phyloP scores from a whole-genome alignment of 35 echinoderm and acorn worm species.

The Holothuria glaberrima region DNA sequence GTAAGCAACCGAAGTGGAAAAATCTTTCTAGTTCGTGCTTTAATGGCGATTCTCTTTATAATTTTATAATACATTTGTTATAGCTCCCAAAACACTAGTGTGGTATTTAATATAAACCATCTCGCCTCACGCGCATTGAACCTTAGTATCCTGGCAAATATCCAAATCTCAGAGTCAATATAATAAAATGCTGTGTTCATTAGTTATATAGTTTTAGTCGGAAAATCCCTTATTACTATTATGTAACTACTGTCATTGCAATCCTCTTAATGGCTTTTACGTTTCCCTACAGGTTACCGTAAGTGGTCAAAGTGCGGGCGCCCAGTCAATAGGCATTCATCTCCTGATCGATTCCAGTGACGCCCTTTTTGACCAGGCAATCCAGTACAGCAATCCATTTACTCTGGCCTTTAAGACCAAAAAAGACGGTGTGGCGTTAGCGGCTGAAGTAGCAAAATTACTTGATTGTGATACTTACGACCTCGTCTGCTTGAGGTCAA shows the following conservation, averaged over 20 bases:
- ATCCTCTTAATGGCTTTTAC: neutral
- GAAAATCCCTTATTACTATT: no score
- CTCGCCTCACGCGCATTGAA: no score
- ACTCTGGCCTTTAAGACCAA: slow-evolving; percentile 61
- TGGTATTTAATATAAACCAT: neutral
- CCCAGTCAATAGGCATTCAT: slow-evolving; percentile 59
- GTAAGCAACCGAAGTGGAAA: no score
- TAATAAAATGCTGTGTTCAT: neutral
- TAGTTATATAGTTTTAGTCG: neutral
- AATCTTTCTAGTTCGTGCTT: no score
- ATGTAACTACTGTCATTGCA: no score
- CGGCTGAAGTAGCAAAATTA: slow-evolving; percentile 31
- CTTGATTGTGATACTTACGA: slow-evolving; percentile 53
- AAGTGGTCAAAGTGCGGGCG: slow-evolving; percentile 70
- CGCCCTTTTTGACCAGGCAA: slow-evolving; percentile 55
- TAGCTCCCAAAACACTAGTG: neutral
- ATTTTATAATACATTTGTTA: neutral
- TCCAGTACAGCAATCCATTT: slow-evolving; percentile 64
- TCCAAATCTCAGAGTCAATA: no score
- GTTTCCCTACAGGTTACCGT: slow-evolving; percentile 23
- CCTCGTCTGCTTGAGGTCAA: slow-evolving; percentile 39
- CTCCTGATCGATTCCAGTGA: slow-evolving; percentile 46
- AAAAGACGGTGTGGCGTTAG: slow-evolving; percentile 31
- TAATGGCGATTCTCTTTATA: no score
- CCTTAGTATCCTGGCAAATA: neutral